Evolutionary conservation across 2,797 vertebrate species (phyloP), one percentile per base, ranked within the genome.

Genomic region (Myotis vivesi): DNA sequence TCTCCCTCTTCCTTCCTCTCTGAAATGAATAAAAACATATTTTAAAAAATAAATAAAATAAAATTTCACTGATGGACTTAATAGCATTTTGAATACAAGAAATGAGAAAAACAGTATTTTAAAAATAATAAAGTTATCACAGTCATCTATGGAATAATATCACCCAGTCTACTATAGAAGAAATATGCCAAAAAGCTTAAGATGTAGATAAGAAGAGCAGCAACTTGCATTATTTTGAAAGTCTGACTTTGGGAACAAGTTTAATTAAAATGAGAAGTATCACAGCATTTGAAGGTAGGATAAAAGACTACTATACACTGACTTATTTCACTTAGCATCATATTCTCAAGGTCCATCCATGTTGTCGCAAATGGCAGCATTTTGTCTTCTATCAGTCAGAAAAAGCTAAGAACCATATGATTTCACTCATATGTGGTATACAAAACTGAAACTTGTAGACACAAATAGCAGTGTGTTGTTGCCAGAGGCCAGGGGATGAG

Each of bases 211-310:
- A 38, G 10, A 89, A 75, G 25, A 72, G 30, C 8, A 94, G 46
- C 59, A 64, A 36, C 5, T 44, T 79, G 16, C 59, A 33, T 69
- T 75, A 28, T 80, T 92, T 94, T 81, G 20, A 87, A 92, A 38
- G 17, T 38, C 46, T 92, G n/a, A 84, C 33, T 93, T 87, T 66
- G 25, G 57, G 17, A 25, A 89, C 38, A 77, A 41, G 28, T 84
- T 84, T 95, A 87, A 92, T 87, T 90, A 89, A 95, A 95, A 49
- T 77, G 33, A 86, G 38, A 88, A 91, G 15, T 72, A 69, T 33
- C 55, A 64, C 0, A 59, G 9, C 8, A 59, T 36, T 92, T 73
- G 68, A 88, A 82, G 28, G 4, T 49, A 68, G 28, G 41, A 86
- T 88, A 22, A 71, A 94, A 94, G 68, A 69, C n/a, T 8, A 90